Evolutionary conservation across 2,888 invertebrate species (phyloP), one percentile per base, ranked within the genome.

Genomic region (Sesia apiformis): DNA sequence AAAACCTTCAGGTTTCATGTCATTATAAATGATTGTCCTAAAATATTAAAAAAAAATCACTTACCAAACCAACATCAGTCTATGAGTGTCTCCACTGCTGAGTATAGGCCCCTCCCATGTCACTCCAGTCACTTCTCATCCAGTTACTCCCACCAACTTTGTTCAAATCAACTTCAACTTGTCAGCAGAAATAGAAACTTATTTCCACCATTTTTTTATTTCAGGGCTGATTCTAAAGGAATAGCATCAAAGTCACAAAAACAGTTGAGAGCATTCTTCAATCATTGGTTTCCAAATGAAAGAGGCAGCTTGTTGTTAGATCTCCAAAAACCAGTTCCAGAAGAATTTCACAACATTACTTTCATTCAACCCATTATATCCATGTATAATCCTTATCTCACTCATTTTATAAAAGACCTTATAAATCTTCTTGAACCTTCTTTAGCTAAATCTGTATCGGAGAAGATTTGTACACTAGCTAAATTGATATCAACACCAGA

Each of bases 211-310:
- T 43, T 43, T n/a, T 7, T 39, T 51, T 57, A 60, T 81, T 81
- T 55, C 76, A 85, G 85, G 57, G 67, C 65, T 43, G 55, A 63
- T 46, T 52, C 62, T 7, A 57, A 61, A 23, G 62, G 72, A 51
- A 57, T 65, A 46, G 60, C 61, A 50, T 58, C 63, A n/a, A 78
- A 69, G 55, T 81, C 69, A 58, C 78, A 63, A 57, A 76, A 76
- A 57, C 78, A 85, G 46, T 62, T 84, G 46, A 77, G 68, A 57
- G 63, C 70, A n/a, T 60, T 84, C 5, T 86, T 80, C 58, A 63
- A 72, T 53, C 80, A 85, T 53, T 87, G 84, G 83, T 83, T 81
- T 59, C 90, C 89, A 5, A 81, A 77, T 67, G 78, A 77, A 53
- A 78, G 73, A 59, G 57, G 63, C 39, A 69, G 67, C 53, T 67